phyloP scores from a whole-genome alignment of 2,797 vertebrate genomes.

The Malurus splendens region DNA sequence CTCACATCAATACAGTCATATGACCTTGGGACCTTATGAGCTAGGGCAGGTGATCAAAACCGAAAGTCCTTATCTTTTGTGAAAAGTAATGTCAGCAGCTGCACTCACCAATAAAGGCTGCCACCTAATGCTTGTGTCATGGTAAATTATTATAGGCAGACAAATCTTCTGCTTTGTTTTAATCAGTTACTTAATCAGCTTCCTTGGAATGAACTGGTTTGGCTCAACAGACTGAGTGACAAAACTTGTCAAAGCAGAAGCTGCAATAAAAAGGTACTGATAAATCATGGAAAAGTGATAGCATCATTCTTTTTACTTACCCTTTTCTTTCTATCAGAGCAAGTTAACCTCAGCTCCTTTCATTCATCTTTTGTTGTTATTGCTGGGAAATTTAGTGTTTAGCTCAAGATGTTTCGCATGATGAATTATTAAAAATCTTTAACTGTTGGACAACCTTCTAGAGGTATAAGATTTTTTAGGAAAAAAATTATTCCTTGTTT shows the following conservation, averaged over 20 bases:
- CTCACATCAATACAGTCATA: neutral
- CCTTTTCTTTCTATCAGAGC: constrained; percentile 54
- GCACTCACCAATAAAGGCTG: neutral
- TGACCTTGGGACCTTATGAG: neutral
- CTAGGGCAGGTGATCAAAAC: neutral
- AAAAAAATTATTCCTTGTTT: constrained; percentile 79
- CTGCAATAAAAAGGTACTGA: constrained; percentile 38
- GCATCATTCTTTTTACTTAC: constrained; percentile 55
- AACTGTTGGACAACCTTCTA: constrained; percentile 74
- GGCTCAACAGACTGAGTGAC: constrained; percentile 46
- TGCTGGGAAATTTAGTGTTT: constrained; percentile 69
- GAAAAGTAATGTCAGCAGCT: neutral
- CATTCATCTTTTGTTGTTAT: constrained; percentile 71
- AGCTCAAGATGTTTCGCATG: constrained; percentile 74
- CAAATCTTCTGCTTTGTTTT: constrained; percentile 28
- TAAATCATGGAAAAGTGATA: constrained; percentile 46
- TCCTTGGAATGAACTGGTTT: constrained; percentile 45
- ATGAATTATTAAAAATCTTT: constrained; percentile 84
- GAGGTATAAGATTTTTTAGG: constrained; percentile 63
- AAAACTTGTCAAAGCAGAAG: constrained; percentile 51
- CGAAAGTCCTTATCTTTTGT: neutral
- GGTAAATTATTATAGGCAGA: constrained; percentile 16
- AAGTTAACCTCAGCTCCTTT: constrained; percentile 55
- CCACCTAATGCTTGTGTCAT: neutral
- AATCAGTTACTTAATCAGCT: constrained; percentile 67